phyloP scores from a whole-genome alignment of 2,888 invertebrate species.

The Schrankia costaestrigalis region DNA sequence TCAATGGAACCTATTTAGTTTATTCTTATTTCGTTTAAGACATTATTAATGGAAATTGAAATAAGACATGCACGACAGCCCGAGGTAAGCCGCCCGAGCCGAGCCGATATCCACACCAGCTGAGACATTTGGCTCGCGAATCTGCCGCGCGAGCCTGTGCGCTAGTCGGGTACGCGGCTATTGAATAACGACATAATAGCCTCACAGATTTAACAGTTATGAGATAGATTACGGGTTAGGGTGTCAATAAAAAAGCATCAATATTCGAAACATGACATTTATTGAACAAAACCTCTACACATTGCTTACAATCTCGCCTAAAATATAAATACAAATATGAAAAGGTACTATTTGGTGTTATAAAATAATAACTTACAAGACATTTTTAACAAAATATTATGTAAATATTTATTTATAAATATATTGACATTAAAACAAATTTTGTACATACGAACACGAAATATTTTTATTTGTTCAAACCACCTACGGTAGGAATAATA shows the following conservation, averaged over 20 bases:
- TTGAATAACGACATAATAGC: conserved; percentile 9
- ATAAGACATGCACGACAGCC: too few species aligned
- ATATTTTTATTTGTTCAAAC: conserved; percentile 54
- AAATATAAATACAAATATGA: conserved; percentile 61
- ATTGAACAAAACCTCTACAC: conserved; percentile 78
- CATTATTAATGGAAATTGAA: too few species aligned
- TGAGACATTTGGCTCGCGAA: too few species aligned
- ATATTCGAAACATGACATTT: conserved; percentile 75
- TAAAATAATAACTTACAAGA: conserved; percentile 63
- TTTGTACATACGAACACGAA: conserved; percentile 45
- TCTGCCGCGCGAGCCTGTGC: too few species aligned
- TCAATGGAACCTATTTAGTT: too few species aligned
- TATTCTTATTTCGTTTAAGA: too few species aligned
- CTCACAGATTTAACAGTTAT: neutral
- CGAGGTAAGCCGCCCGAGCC: too few species aligned
- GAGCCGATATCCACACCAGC: too few species aligned
- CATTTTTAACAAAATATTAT: conserved; percentile 58
- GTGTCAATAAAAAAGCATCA: neutral
- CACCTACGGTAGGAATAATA: conserved; percentile 49
- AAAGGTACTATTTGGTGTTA: conserved; percentile 76
- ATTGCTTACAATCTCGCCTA: conserved; percentile 63
- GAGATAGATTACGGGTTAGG: neutral
- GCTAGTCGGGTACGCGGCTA: too few species aligned
- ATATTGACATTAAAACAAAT: conserved; percentile 39
- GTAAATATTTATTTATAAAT: conserved; percentile 49